phyloP scores from a whole-genome alignment of 2,113 vertebrate genomes.

The Microtus montanus region DNA sequence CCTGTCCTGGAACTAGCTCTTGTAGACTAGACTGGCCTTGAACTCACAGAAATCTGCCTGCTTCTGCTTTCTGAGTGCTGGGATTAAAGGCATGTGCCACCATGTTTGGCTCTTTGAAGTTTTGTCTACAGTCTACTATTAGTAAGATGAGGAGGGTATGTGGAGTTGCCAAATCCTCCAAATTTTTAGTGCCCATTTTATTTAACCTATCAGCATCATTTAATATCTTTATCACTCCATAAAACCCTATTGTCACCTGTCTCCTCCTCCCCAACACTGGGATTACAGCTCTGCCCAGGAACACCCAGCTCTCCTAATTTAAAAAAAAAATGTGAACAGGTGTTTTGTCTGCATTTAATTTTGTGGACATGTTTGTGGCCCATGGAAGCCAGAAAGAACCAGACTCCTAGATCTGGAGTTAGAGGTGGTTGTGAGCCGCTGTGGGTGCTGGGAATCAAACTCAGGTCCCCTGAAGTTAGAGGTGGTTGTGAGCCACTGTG shows the following conservation, averaged over 20 bases:
- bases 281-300: background rate
- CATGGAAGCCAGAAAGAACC: background rate
- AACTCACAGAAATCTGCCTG: background rate
- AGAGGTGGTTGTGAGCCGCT: background rate
- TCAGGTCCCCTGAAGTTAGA: background rate
- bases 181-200: background rate
- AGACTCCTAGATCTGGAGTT: background rate
- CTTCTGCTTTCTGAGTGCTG: background rate
- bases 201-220: background rate
- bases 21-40: background rate
- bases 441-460: background rate
- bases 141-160: background rate
- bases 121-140: background rate
- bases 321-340: background rate
- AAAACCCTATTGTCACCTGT: background rate
- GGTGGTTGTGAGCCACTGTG: background rate
- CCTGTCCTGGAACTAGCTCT: background rate
- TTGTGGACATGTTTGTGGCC: background rate
- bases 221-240: background rate
- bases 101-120: background rate
- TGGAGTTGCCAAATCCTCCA: background rate
- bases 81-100: background rate
- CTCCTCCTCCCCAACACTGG: background rate
- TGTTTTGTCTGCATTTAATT: background rate
- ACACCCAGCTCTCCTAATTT: background rate